Percentiles rank a stretch among this genome's conserved stretches.
These are phyloP conservation scores for Mormyrus proboscirostris DNA, from an alignment of 2,797 vertebrate species.

Conservation along the genomic window DNA sequence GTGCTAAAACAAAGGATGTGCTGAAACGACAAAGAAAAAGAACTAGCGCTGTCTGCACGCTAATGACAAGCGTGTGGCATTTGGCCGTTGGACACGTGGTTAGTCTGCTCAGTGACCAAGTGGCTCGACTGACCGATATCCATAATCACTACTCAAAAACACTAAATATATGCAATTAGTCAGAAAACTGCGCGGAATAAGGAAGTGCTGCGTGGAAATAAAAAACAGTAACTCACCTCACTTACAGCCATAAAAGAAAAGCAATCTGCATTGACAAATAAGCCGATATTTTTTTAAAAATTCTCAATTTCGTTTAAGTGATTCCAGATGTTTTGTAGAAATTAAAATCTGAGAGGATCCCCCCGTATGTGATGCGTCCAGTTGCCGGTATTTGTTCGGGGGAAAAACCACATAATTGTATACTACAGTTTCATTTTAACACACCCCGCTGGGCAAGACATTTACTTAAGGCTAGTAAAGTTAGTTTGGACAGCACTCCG, in stretches of 20 bases:
- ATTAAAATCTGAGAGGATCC: not conserved
- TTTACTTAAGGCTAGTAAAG: not conserved
- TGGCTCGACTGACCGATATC: not conserved
- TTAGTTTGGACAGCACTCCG: not conserved
- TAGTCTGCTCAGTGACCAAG: not conserved
- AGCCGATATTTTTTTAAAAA: not conserved
- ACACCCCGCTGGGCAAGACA: not conserved
- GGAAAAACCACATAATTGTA: not conserved
- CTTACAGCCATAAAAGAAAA: not conserved
- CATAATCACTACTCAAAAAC: not conserved
- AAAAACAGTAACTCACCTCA: not conserved
- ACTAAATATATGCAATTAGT: not conserved
- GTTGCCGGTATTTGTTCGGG: not conserved
- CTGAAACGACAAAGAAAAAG: not conserved
- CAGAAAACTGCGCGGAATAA: not conserved
- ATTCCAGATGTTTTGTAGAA: not conserved
- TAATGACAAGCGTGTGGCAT: not conserved
- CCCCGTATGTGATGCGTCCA: not conserved
- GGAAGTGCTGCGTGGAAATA: not conserved
- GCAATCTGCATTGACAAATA: not conserved
- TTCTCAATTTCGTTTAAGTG: not conserved
- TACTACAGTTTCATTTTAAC: not conserved
- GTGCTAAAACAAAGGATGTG: not conserved
- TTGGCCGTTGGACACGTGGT: not conserved
- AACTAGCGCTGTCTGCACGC: not conserved